phyloP scores from a whole-genome alignment of 2,888 invertebrate genomes.

The Hypsopygia costalis region DNA sequence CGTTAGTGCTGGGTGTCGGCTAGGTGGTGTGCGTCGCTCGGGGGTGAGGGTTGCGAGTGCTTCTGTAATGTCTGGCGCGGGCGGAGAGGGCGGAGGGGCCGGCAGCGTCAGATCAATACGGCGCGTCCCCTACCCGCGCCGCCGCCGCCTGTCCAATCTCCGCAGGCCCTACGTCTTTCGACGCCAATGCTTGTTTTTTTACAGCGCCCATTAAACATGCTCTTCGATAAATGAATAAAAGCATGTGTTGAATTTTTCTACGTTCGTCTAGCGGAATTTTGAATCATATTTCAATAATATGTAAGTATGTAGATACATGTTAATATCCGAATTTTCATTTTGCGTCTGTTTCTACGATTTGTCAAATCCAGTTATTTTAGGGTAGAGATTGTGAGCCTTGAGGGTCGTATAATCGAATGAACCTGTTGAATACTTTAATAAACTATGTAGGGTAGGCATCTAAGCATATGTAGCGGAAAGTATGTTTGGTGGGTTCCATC shows the following conservation, averaged over 20 bases:
- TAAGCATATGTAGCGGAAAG: not conserved
- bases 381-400: conserved; percentile 17
- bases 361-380: conserved; percentile 24
- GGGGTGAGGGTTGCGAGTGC: conserved; percentile 57
- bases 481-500: not conserved
- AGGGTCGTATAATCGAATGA: conserved; percentile 20
- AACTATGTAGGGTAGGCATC: too few species aligned
- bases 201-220: conserved; percentile 71
- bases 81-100: conserved; percentile 30
- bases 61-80: conserved; percentile 63
- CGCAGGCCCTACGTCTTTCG: conserved; percentile 76
- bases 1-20: conserved; percentile 51
- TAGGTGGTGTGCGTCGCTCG: conserved; percentile 45
- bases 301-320: conserved; percentile 12
- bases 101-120: conserved; percentile 62
- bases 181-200: conserved; percentile 76
- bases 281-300: conserved; percentile 17
- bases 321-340: conserved; percentile 30
- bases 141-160: conserved; percentile 64
- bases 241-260: conserved; percentile 57
- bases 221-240: conserved; percentile 73
- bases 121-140: conserved; percentile 54
- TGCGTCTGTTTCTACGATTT: conserved; percentile 23
- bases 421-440: conserved; percentile 24
- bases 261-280: conserved; percentile 31